Evolutionary conservation across 2,113 vertebrate species (phyloP).

Genomic region (Ibidorhyncha struthersii): DNA sequence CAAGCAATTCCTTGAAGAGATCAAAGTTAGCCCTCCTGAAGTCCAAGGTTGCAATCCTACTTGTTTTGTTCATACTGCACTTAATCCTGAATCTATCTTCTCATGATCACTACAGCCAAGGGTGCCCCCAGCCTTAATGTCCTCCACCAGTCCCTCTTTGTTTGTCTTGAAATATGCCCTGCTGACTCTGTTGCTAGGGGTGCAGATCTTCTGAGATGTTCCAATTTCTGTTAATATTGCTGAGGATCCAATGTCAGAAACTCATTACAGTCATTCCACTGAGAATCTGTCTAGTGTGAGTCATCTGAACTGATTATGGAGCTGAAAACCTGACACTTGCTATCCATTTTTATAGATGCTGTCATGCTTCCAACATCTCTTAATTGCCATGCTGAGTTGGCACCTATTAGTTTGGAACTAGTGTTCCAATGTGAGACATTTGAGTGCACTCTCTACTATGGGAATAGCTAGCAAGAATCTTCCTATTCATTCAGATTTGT

Average conservation of each 20-base stretch:
- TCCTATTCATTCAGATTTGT: background rate
- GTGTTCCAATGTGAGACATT: background rate
- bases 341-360: background rate
- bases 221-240: background rate
- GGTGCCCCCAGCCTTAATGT: too few species aligned
- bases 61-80: too few species aligned
- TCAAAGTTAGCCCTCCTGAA: too few species aligned
- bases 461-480: background rate
- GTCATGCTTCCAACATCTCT: background rate
- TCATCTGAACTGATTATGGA: background rate
- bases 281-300: background rate
- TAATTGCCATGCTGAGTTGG: background rate
- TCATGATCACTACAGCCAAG: too few species aligned
- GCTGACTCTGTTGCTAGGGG: background rate
- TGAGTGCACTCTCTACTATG: background rate
- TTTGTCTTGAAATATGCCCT: background rate
- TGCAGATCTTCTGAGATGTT: background rate
- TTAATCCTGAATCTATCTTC: too few species aligned
- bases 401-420: background rate
- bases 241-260: background rate
- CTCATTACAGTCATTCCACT: background rate
- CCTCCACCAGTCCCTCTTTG: too few species aligned
- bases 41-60: too few species aligned
- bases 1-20: too few species aligned
- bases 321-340: background rate